Conservation (phyloP, 2,888 invertebrate genomes). For the Amitus sp. region DNA sequence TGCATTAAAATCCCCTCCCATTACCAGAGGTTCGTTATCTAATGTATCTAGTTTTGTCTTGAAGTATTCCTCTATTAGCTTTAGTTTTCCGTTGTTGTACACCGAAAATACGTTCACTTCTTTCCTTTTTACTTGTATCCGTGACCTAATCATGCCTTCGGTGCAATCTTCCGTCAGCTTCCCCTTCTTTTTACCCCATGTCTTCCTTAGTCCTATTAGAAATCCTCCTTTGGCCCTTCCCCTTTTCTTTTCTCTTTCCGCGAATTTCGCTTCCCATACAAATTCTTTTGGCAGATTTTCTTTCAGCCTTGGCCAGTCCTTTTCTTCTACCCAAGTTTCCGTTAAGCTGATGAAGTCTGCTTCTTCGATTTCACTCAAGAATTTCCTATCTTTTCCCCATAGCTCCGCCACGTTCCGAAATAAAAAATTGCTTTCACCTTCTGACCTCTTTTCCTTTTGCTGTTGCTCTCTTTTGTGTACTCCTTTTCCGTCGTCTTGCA, state of each 20-base stretch:
- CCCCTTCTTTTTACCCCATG: conserved; percentile 4
- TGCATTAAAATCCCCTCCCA: conserved; percentile 26
- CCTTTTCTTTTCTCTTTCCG: conserved; percentile 19
- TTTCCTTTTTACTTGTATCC: neutral
- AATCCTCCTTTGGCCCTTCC: conserved; percentile 33
- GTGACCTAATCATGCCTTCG: neutral
- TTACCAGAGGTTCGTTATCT: conserved; percentile 7
- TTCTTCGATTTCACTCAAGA: conserved; percentile 24
- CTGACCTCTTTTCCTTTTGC: neutral
- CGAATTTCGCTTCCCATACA: conserved; percentile 18
- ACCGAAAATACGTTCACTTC: conserved; percentile 7
- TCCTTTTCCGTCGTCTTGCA: too few relatives aligned
- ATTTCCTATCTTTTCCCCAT: conserved; percentile 32
- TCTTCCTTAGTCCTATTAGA: conserved; percentile 27
- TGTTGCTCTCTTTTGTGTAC: too few relatives aligned
- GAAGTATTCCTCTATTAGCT: neutral
- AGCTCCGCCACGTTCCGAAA: conserved; percentile 40
- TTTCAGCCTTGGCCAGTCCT: conserved; percentile 21
- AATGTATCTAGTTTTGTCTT: neutral
- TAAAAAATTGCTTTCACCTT: conserved; percentile 2
- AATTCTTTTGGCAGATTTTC: conserved; percentile 18
- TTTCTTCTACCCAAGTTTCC: conserved; percentile 39
- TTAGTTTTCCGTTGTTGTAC: conserved; percentile 5
- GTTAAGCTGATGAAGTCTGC: conserved; percentile 26
- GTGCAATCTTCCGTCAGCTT: neutral